Evolutionary conservation across 1,140 invertebrate genomes (phyloP), one percentile per base, ranked within the genome.

Genomic region (Maconellicoccus hirsutus): DNA sequence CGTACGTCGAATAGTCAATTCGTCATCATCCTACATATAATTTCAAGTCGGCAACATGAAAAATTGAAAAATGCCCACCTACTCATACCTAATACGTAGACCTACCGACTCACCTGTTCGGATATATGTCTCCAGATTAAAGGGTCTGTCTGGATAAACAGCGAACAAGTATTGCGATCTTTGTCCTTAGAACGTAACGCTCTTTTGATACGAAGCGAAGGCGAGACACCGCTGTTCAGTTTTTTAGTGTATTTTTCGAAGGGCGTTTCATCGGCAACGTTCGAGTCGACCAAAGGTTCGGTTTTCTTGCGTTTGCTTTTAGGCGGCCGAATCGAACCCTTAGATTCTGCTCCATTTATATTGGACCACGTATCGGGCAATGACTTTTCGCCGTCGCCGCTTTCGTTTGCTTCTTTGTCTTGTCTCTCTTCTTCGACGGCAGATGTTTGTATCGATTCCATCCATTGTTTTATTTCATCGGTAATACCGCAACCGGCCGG

Each of bases 141-240:
- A 73, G 96, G 95, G 85, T 99, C 96, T 12, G 96, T 97, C 81
- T 98, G 94, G 79, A 99, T 94, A 79, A 94, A 98, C 16, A 98
- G 85, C 29, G 93, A 94, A 80, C 95, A 98, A 26, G 90, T 92
- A 78, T 92, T 92, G 73, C 85, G 86, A 77, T 88, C 87, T 76
- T 88, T 86, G 75, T 87, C 86, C 73, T 84, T 86, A 69, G 83
- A 82, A 73, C 82, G 81, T 39, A 82, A 83, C 75, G 79, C 84
- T 79, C 82, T 79, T 77, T 81, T 82, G 74, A 76, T 77, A 74
- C 81, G 63, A 75, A 76, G 69, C 76, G 38, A 69, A 14, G 42
- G n/a, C 69, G 38, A 26, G 59, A n/a, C 27, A 59, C 69, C 61
- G 29, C 69, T 52, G 75, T 88, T 88, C 38, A 86, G 86, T 75